Evolutionary conservation across 1,140 invertebrate species (phyloP), one percentile per base, ranked within the genome.

Genomic region (Manduca sexta): DNA sequence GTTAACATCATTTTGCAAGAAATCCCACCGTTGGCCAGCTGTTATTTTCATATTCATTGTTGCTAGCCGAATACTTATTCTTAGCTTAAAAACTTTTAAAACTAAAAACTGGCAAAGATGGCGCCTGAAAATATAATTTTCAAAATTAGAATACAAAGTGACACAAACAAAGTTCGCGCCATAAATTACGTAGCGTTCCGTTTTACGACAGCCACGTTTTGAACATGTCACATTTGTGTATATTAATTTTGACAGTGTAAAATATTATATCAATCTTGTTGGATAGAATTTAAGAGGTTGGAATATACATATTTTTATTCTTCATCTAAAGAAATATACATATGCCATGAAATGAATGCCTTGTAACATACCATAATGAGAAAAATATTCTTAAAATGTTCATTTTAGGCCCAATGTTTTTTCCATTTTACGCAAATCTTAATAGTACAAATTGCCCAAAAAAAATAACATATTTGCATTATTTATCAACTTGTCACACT

Each of bases 11-110:
- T 15, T 4, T 11, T 3, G 21, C 8, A 26, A 26, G 4, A 3
- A 26, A 26, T 26, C 4, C 21, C 21, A 21, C 21, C 8, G 21
- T 16, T 15, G 43, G 59, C 56, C 61, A 59, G 40, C 54, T 60
- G 64, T 67, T 61, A 67, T 64, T 70, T 64, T 64, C 41, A 8
- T 26, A 5, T 40, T 11, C 15, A 37, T 33, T 29, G 13, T 40
- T 11, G 11, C 45, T 38, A 40, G 34, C 17, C 38, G 11, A 52
- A 35, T 46, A 46, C 34, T 34, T 41, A 18, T 41, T 35, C 16
- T 15, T 31, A 33, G 33, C 39, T 21, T 29, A 14, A 51, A 45
- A 39, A 51, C 38, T 45, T 31, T 29, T 16, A 42, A 11, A 14
- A 29, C n/a, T 45, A 15, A 15, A 26, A 26, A 26, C 8, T 26